Evolutionary conservation across 2,888 invertebrate species (phyloP).

Genomic region (Nomada fabriciana): DNA sequence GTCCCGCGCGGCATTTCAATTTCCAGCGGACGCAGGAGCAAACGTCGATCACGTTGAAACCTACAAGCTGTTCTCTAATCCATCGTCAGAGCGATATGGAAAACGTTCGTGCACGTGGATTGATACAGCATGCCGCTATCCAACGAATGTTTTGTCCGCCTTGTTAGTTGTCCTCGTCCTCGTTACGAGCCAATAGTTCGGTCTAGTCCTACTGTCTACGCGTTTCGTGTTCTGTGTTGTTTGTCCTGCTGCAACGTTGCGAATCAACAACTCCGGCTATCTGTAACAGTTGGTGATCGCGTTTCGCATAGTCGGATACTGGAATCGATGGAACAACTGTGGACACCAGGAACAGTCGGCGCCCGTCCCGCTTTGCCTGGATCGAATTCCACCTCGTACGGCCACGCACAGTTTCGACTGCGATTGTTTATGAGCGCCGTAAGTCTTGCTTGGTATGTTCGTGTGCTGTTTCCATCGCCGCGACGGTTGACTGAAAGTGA

Average conservation of each 20-base stretch:
- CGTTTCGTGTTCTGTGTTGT: slow-evolving; percentile 7
- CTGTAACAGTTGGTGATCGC: not conserved
- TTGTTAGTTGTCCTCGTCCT: slow-evolving; percentile 19
- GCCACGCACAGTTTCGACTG: not conserved
- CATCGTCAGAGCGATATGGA: slow-evolving; percentile 18
- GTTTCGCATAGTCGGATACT: slow-evolving; percentile 26
- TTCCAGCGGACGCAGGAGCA: not conserved
- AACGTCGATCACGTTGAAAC: slow-evolving; percentile 18
- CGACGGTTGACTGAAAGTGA: not conserved
- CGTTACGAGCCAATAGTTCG: slow-evolving; percentile 29
- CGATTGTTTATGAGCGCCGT: slow-evolving; percentile 48
- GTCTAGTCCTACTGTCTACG: slow-evolving; percentile 13
- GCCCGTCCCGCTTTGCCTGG: not conserved
- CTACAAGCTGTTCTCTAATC: not conserved
- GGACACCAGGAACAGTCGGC: slow-evolving; percentile 1
- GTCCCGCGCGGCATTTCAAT: not conserved
- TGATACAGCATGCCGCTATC: slow-evolving; percentile 21
- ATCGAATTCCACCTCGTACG: slow-evolving; percentile 10
- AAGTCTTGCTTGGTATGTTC: slow-evolving; percentile 29
- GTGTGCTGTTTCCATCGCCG: not conserved
- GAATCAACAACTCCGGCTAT: slow-evolving; percentile 35
- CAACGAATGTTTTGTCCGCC: slow-evolving; percentile 42
- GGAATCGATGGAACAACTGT: slow-evolving; percentile 30
- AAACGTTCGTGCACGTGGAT: slow-evolving; percentile 8
- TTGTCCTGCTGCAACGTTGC: slow-evolving; percentile 13